Conservation (phyloP, 2,113 vertebrate species). For the Scalopus aquaticus region DNA sequence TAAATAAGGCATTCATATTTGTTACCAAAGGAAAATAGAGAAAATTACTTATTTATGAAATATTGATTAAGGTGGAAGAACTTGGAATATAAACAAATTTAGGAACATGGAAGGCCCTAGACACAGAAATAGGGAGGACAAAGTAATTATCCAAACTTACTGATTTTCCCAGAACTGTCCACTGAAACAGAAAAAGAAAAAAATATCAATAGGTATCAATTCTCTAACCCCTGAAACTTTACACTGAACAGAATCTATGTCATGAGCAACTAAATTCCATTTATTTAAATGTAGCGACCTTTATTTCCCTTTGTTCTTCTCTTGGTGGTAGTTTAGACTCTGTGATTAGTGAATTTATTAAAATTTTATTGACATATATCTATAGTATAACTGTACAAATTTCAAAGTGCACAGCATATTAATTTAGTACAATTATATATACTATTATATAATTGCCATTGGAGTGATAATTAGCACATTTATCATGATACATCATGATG, state of each 20-base stretch:
- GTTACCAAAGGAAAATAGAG: background rate
- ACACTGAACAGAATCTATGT: background rate
- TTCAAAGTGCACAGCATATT: background rate
- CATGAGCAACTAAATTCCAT: background rate
- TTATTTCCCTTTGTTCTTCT: background rate
- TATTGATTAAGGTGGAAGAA: background rate
- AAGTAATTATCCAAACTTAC: constrained; percentile 58
- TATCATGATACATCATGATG: background rate
- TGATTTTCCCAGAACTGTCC: constrained; percentile 27
- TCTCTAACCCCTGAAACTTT: background rate
- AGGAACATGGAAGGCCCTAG: background rate
- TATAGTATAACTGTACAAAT: background rate
- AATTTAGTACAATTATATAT: background rate
- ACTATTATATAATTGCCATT: background rate
- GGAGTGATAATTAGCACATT: background rate
- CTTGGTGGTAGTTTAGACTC: background rate
- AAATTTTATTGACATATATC: background rate
- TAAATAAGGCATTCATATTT: background rate
- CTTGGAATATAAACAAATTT: background rate
- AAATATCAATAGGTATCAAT: background rate
- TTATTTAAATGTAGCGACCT: background rate
- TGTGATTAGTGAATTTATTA: background rate
- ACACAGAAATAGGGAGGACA: background rate
- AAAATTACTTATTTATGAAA: constrained; percentile 18
- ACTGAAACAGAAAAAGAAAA: constrained; percentile 69